Evolutionary conservation across 2,888 invertebrate genomes (phyloP).

Genomic region (Helobdella robusta): DNA sequence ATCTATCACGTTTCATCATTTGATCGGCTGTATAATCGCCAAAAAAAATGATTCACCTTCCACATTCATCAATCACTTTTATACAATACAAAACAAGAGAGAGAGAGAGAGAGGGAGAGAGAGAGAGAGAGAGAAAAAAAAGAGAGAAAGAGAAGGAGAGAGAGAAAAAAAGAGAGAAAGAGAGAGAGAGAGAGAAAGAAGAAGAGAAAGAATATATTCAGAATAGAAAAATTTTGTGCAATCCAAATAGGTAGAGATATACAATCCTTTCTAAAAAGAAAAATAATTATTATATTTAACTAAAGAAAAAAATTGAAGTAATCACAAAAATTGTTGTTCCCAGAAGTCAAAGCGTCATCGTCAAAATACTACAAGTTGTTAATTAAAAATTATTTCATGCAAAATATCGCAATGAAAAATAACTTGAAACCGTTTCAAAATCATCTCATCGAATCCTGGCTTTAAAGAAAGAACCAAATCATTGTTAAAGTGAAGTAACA

Average conservation of each 20-base stretch:
- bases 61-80: too few species aligned
- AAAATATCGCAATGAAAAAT: too few species aligned
- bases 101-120: constrained; percentile 8
- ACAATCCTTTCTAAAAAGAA: neutral
- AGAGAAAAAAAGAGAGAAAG: neutral
- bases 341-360: too few species aligned
- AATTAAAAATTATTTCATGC: too few species aligned
- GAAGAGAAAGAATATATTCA: neutral
- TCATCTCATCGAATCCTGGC: too few species aligned
- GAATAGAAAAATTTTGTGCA: neutral
- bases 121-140: constrained; percentile 7
- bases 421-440: too few species aligned
- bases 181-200: constrained; percentile 1
- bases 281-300: neutral
- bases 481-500: too few species aligned
- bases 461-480: too few species aligned
- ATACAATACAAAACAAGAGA: neutral
- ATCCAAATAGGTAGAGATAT: neutral
- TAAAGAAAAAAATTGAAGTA: too few species aligned
- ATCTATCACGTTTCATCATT: too few species aligned
- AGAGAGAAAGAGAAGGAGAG: constrained; percentile 15
- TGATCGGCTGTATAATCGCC: neutral
- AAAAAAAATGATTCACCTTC: neutral
- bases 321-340: too few species aligned
- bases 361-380: too few species aligned